Conservation (phyloP, 2,113 vertebrate species). For the Enhydra lutris region DNA sequence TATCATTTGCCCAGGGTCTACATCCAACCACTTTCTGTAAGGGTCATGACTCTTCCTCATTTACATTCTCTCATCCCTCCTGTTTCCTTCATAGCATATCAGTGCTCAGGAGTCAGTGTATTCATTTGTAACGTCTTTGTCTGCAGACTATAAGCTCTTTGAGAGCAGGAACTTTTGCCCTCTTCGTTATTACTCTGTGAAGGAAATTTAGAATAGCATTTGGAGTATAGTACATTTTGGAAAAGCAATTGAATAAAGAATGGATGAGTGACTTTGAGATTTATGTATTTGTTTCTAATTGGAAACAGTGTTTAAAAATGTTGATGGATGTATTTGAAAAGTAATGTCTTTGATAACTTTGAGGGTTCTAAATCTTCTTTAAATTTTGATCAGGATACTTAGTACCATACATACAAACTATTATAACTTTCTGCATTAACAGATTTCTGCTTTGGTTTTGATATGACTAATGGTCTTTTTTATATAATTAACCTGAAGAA, state of each 20-base stretch:
- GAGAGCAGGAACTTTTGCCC: neutral
- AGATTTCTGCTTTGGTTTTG: constrained; percentile 11
- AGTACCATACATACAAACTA: neutral
- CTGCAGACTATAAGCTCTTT: neutral
- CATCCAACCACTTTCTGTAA: neutral
- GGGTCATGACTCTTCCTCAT: neutral
- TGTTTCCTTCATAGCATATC: neutral
- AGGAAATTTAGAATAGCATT: neutral
- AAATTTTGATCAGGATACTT: neutral
- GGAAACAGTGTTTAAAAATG: neutral
- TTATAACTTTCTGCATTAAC: neutral
- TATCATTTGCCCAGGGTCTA: neutral
- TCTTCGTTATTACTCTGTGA: neutral
- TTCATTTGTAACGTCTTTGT: neutral
- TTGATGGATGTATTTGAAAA: neutral
- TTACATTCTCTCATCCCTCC: neutral
- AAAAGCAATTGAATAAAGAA: neutral
- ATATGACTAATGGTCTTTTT: neutral
- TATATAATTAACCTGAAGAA: neutral
- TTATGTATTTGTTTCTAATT: neutral
- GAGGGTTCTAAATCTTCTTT: neutral
- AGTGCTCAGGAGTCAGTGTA: neutral
- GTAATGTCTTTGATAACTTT: neutral
- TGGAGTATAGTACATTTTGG: neutral
- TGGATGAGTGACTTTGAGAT: neutral